Evolutionary conservation across 2,888 invertebrate genomes (phyloP), one percentile per base, ranked within the genome.

Genomic region (Meiosimyza platycephala): DNA sequence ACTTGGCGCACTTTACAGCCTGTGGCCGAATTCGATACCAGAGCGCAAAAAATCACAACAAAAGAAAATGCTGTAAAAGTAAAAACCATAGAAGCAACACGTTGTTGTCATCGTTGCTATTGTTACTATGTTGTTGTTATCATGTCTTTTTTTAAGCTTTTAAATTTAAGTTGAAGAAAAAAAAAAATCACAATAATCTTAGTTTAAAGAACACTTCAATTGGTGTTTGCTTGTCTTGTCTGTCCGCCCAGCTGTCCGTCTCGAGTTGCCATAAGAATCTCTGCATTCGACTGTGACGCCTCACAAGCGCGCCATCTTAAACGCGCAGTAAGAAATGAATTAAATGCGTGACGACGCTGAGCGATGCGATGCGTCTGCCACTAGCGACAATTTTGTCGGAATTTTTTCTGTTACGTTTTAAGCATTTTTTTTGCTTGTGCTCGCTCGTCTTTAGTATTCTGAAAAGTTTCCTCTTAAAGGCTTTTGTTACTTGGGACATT

Each of bases 111-210:
- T 28, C 54, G 66, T 22, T 62, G 16, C 52, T 66, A 28, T 52
- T 66, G 52, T 66, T 51, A 22, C 7, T 18, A n/a, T n/a, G 15
- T 51, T 66, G 66, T n/a, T 47, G 48, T 13, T 13, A 50, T 51
- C 59, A 22, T 50, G 59, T 40, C 9, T 48, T 40, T 55, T 69
- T 47, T 47, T n/a, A 11, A 16, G 9, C 60, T 40, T 40, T 15
- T 5, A 62, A 40, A 11, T 62, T 16, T n/a, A 33, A 15, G 40
- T 15, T 62, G 60, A 33, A 33, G 15, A 33, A 13, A 28, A 60
- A 60, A 33, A 60, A 28, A 57, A 69, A 64, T 59, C 60, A 64
- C 51, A 69, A 66, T 68, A 72, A 71, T 67, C 64, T 74, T 71
- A 74, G 68, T 63, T 51, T 50, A 50, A 71, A 67, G 52, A 66